phyloP scores from a whole-genome alignment of 2,113 vertebrate species.

The Gallinago media region DNA sequence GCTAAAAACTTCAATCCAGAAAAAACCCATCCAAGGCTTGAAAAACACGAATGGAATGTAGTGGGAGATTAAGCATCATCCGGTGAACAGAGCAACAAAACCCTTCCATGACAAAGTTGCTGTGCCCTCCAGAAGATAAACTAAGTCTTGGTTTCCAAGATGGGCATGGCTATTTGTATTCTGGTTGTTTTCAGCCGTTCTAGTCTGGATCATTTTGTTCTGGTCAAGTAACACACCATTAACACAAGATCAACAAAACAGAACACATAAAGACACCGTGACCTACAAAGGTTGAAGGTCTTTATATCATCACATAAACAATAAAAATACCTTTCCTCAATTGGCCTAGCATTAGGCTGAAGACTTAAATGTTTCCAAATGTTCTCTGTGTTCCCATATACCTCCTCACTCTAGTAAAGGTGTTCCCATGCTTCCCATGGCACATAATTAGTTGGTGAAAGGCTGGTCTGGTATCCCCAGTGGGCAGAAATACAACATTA shows the following conservation, averaged over 20 bases:
- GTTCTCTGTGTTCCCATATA: not conserved
- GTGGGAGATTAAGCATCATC: not conserved
- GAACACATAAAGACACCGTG: not conserved
- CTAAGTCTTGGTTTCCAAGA: not conserved
- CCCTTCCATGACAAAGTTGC: not conserved
- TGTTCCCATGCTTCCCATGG: not conserved
- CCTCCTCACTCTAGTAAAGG: not conserved
- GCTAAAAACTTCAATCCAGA: not conserved
- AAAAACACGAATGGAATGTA: not conserved
- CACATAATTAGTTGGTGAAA: not conserved
- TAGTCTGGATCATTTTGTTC: not conserved
- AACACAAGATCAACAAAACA: not conserved
- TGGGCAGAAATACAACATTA: not conserved
- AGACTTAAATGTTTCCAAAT: not conserved
- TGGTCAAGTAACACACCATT: not conserved
- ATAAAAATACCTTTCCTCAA: not conserved
- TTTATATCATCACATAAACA: not conserved
- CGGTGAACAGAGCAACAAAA: not conserved
- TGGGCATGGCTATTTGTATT: not conserved
- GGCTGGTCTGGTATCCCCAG: not conserved
- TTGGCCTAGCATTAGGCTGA: not conserved
- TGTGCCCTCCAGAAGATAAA: not conserved
- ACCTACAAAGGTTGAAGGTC: not conserved
- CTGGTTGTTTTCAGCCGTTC: not conserved
- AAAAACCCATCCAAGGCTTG: not conserved